A percentile compares a stretch with the other conserved stretches of the same genome.
These are phyloP conservation scores for Calliopsis andreniformis DNA, from an alignment of 1,140 invertebrate genomes.

Conservation along the genomic window DNA sequence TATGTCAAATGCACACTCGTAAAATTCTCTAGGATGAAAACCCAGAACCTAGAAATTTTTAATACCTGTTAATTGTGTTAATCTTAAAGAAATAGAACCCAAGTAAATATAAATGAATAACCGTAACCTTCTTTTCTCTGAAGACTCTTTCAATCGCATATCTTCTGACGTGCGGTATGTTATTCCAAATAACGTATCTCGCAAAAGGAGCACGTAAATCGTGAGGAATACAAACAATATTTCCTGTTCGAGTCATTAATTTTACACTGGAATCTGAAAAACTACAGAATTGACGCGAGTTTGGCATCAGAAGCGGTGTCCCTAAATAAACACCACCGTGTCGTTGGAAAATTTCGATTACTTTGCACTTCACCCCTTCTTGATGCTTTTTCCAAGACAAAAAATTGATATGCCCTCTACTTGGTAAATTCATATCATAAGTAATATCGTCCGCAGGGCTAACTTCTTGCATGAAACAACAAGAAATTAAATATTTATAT, in stretches of 20 bases:
- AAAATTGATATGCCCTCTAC: conserved; percentile 70
- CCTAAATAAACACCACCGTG: conserved; percentile 89
- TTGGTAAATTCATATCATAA: conserved; percentile 86
- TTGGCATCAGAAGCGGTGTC: conserved; percentile 90
- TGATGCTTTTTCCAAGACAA: conserved; percentile 61
- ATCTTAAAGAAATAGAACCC: too few species aligned
- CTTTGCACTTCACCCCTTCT: conserved; percentile 76
- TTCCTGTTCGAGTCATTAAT: conserved; percentile 92
- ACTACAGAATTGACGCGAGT: conserved; percentile 82
- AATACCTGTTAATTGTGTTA: not conserved
- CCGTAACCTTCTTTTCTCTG: conserved; percentile 89
- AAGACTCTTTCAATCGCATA: conserved; percentile 94
- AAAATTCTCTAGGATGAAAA: conserved; percentile 93
- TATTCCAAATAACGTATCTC: conserved; percentile 91
- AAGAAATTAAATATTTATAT: conserved; percentile 89
- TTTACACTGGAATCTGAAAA: conserved; percentile 85
- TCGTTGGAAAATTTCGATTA: conserved; percentile 86
- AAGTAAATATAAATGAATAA: not conserved
- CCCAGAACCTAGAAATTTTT: conserved; percentile 81
- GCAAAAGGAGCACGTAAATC: conserved; percentile 91
- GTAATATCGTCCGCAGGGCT: conserved; percentile 87
- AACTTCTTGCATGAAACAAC: conserved; percentile 86
- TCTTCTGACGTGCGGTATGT: conserved; percentile 89
- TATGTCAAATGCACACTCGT: conserved; percentile 97
- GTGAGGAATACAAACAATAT: conserved; percentile 90